phyloP scores from a whole-genome alignment of 2,113 vertebrate genomes.

The Tachycineta bicolor region DNA sequence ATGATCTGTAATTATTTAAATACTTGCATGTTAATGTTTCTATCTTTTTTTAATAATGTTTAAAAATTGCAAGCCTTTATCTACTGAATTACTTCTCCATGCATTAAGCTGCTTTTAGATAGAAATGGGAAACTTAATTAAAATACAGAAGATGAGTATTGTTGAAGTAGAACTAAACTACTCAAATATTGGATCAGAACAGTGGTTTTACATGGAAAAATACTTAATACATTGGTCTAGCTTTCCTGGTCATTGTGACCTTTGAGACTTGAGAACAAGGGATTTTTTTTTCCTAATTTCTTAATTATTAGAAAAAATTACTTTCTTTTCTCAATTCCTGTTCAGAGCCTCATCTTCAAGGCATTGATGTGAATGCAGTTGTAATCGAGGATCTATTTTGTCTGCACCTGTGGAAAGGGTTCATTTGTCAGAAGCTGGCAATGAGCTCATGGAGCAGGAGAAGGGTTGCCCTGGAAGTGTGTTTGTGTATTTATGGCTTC shows the following conservation, averaged over 20 bases:
- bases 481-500: neutral
- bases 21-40: conserved; percentile 48
- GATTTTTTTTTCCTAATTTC: neutral
- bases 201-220: neutral
- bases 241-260: neutral
- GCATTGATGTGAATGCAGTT: neutral
- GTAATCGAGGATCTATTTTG: neutral
- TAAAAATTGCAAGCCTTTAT: conserved; percentile 19
- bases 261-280: neutral
- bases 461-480: neutral
- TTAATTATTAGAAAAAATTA: neutral
- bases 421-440: neutral
- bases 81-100: neutral
- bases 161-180: neutral
- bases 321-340: neutral
- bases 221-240: neutral
- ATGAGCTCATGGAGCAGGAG: neutral
- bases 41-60: conserved; percentile 41
- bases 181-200: neutral
- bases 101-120: neutral
- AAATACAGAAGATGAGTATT: neutral
- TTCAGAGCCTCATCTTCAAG: neutral
- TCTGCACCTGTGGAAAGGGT: neutral
- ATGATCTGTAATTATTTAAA: conserved; percentile 57
- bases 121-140: conserved; percentile 40